Evolutionary conservation across 1,140 invertebrate genomes (phyloP).

Genomic region (Drosophila littoralis): DNA sequence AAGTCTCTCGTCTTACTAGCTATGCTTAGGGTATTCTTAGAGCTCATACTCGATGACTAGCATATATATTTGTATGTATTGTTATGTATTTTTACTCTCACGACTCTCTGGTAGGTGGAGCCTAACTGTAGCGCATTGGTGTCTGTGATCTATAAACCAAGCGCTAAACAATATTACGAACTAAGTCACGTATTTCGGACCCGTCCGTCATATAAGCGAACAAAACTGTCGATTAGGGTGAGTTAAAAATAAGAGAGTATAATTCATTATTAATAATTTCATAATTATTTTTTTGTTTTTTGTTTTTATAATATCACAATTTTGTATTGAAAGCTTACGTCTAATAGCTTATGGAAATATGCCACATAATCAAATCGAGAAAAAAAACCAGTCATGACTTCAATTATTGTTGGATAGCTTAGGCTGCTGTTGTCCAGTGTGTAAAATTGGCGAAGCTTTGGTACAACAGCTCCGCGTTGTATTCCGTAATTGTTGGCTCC

Average conservation of each 20-base stretch:
- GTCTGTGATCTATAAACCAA: background rate
- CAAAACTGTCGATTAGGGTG: conserved; percentile 12
- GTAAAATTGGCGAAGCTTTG: conserved; percentile 86
- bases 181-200: conserved; percentile 22
- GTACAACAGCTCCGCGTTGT: conserved; percentile 88
- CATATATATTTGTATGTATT: background rate
- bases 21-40: background rate
- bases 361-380: conserved; percentile 52
- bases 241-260: conserved; percentile 1
- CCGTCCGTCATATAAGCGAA: conserved; percentile 1
- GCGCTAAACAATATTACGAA: background rate
- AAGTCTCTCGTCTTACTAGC: background rate
- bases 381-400: conserved; percentile 33
- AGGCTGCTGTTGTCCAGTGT: conserved; percentile 86
- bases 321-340: conserved; percentile 54
- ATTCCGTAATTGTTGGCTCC: conserved; percentile 86
- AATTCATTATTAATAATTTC: conserved; percentile 21
- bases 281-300: conserved; percentile 24
- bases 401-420: conserved; percentile 15
- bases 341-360: conserved; percentile 66
- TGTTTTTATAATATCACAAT: conserved; percentile 72
- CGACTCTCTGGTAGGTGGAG: background rate
- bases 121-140: background rate
- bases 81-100: background rate
- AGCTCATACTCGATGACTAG: background rate